phyloP scores from a whole-genome alignment of 2,113 vertebrate genomes.

The Rhynchomys soricoides region DNA sequence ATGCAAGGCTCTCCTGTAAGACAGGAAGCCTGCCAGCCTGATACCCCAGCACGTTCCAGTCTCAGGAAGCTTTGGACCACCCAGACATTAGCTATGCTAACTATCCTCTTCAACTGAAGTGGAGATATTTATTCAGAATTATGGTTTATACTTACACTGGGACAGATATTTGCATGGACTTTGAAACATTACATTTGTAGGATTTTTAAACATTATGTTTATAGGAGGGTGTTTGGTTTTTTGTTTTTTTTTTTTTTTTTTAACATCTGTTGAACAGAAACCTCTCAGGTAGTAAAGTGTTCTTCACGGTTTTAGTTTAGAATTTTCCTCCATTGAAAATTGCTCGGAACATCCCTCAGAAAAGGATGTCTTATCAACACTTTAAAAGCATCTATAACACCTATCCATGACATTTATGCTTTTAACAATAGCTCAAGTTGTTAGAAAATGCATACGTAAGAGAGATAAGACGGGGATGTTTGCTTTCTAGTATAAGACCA shows the following conservation, averaged over 20 bases:
- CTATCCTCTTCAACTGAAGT: conserved; percentile 44
- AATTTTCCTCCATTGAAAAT: conserved; percentile 33
- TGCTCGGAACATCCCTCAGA: not conserved
- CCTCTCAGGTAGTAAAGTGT: not conserved
- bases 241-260: not conserved
- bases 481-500: not conserved
- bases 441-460: conserved; percentile 37
- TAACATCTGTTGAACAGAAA: conserved; percentile 41
- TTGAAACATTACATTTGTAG: conserved; percentile 62
- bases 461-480: not conserved
- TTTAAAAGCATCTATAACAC: not conserved
- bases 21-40: not conserved
- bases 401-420: not conserved
- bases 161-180: conserved; percentile 34
- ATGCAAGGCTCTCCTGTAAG: not conserved
- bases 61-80: conserved; percentile 55
- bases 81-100: conserved; percentile 50
- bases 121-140: conserved; percentile 58
- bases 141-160: conserved; percentile 57
- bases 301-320: not conserved
- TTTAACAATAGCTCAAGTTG: conserved; percentile 33
- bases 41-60: not conserved
- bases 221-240: no score
- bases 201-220: not conserved
- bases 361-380: not conserved